Base-by-base conservation (phyloP, 2,797 vertebrate species). In the Scolopax rusticola region DNA sequence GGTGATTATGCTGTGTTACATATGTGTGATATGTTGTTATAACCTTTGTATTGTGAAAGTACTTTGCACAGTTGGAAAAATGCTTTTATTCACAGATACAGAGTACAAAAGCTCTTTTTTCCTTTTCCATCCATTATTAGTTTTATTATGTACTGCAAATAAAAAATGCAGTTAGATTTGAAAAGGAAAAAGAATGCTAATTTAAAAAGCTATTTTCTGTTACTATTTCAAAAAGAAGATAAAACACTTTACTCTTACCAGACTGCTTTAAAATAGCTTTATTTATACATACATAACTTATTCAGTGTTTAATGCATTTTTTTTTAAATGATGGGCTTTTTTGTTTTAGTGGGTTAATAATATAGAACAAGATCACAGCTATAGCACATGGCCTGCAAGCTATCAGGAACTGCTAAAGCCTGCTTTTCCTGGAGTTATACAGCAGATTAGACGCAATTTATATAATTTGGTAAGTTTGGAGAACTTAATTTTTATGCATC, bases 311-410 rank as follows among this genome's bases (percentile, higher is more conserved):
- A 3, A 15, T 59, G 4, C 4, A 28, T 60, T 3, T 11, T 70
- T 70, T 96, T 85, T 85, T 36, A 85, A 81, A 83, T 75, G 59
- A n/a, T 41, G 96, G 38, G 4, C 10, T 75, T 78, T 70, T 57
- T 94, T 70, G 69, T 96, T 91, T 70, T 94, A 99, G 99, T 99
- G 99, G 99, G 90, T 99, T 83, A 99, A 99, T 97, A 98, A 99
- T 93, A 98, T 99, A 90, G 99, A 99, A 98, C 99, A 97, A 82
- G 99, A 99, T 97, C 92, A 95, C 10, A 97, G 98, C 65, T 99
- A 99, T 86, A 97, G 96, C 45, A 98, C 96, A 30, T 99, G 99
- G 99, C 98, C 99, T 75, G 81, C 98, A 57, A 98, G 98, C 94
- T 98, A 98, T 65, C 98, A 99, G 92, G 99, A 99, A 63, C 98